Evolutionary conservation across 1,140 invertebrate species (phyloP), one percentile per base, ranked within the genome.

Genomic region (Penaeus indicus): DNA sequence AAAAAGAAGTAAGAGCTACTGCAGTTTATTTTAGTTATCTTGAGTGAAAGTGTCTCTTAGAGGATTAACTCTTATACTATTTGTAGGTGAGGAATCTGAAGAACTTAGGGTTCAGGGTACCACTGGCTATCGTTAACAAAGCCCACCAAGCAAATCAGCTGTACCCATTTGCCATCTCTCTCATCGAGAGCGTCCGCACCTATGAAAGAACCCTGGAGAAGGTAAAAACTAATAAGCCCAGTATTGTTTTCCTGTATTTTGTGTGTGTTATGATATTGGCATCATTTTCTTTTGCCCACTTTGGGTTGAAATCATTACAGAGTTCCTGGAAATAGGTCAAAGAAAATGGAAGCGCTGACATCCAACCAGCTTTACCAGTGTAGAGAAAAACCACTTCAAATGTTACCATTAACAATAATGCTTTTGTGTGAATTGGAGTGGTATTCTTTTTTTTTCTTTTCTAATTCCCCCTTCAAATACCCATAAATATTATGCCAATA

Each of bases 71-170:
- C 61, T 90, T 19, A 7, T 16, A 79, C 22, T 87, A 81, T 90
- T 92, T 91, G n/a, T 89, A 95, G 95, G 98, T 99, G 21, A 95
- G 98, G 62, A 99, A 99, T 94, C 94, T 99, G 91, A 98, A 99
- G 92, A 97, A 97, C 92, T 94, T 99, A 63, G 98, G 98, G 85
- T 99, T 99, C 93, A 95, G 99, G 90, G 97, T 99, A 72, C 99
- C 99, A 4, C 93, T 99, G 90, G 97, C 98, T 5, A 99, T 99
- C 91, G 98, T 99, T 0, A 99, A 99, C 93, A 99, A 99, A 93
- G 98, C 99, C 13, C 98, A 99, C 93, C 98, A 99, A 92, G 98
- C 98, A 0, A 99, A 99, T 93, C 97, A 99, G 92, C 95, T 99
- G 1, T 99, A 99, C 93, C 99, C 99, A 5, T 99, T 98, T 94